Percentiles rank a stretch among this genome's conserved stretches.
Evolutionary conservation across 2,113 vertebrate genomes (phyloP).

Genomic region (Pteronura brasiliensis): DNA sequence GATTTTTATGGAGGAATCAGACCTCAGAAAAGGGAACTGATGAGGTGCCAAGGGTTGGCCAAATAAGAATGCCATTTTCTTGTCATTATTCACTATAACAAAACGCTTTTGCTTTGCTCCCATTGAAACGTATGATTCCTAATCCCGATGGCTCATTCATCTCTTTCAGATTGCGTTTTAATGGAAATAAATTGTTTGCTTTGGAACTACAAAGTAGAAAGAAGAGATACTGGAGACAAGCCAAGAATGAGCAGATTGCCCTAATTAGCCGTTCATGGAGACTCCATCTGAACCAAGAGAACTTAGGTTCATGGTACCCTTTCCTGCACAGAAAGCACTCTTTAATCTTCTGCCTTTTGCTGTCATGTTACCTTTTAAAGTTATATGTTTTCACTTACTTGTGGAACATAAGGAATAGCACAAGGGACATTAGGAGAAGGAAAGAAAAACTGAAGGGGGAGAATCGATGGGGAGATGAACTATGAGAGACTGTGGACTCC

Average conservation of each 20-base stretch:
- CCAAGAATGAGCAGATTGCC: background rate
- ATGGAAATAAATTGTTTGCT: background rate
- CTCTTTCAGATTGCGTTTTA: background rate
- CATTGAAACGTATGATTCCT: background rate
- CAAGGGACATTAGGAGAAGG: too few species aligned
- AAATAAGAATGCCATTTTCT: background rate
- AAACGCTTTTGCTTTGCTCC: background rate
- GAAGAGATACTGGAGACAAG: background rate
- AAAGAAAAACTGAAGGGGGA: too few species aligned
- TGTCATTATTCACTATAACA: background rate
- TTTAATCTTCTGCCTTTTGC: background rate
- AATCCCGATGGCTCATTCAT: background rate
- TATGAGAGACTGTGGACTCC: too few species aligned
- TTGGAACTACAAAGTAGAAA: background rate
- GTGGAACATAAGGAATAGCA: too few species aligned
- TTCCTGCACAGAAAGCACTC: background rate
- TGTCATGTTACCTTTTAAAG: background rate
- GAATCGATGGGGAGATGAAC: too few species aligned
- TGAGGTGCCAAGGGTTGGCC: background rate
- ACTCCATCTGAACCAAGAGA: background rate
- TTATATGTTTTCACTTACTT: background rate
- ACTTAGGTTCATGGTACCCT: fast-evolving
- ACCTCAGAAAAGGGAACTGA: background rate
- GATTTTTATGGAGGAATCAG: background rate
- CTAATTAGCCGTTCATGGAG: background rate